These are phyloP conservation scores for Polydesmus complanatus DNA, from an alignment of 2,888 invertebrate genomes.

Conservation along the genomic window DNA sequence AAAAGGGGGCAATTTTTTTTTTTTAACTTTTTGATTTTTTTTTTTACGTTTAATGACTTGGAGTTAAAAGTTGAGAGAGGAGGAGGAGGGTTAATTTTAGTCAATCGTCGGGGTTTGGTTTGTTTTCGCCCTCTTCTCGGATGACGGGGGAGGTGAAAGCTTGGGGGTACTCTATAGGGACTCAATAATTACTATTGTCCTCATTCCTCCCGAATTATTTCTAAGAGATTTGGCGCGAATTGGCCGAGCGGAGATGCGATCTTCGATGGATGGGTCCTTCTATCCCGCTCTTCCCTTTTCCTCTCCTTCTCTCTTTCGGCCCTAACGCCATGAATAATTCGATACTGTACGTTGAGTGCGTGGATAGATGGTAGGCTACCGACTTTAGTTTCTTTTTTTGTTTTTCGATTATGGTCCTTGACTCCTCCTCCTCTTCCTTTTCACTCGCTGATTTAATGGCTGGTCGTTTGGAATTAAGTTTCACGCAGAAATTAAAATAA, in stretches of 20 bases:
- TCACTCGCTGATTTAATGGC: neutral
- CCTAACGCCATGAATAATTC: neutral
- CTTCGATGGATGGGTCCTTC: no score
- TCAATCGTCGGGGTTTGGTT: neutral
- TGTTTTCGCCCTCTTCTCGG: neutral
- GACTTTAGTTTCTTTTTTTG: neutral
- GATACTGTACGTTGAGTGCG: neutral
- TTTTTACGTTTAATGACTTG: neutral
- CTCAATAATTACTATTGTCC: neutral
- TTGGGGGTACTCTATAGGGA: neutral
- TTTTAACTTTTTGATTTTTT: neutral
- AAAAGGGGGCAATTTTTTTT: neutral
- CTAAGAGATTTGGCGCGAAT: neutral
- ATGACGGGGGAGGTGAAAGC: neutral
- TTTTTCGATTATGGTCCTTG: no score
- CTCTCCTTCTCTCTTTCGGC: no score
- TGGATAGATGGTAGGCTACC: neutral
- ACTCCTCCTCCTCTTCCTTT: neutral
- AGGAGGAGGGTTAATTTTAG: neutral
- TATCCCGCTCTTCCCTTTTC: no score
- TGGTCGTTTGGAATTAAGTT: neutral
- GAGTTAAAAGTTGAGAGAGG: neutral
- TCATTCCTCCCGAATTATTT: neutral
- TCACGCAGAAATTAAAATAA: neutral
- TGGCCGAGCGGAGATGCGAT: no score